Evolutionary conservation across 2,888 invertebrate genomes (phyloP).

Genomic region (Noctua janthina): DNA sequence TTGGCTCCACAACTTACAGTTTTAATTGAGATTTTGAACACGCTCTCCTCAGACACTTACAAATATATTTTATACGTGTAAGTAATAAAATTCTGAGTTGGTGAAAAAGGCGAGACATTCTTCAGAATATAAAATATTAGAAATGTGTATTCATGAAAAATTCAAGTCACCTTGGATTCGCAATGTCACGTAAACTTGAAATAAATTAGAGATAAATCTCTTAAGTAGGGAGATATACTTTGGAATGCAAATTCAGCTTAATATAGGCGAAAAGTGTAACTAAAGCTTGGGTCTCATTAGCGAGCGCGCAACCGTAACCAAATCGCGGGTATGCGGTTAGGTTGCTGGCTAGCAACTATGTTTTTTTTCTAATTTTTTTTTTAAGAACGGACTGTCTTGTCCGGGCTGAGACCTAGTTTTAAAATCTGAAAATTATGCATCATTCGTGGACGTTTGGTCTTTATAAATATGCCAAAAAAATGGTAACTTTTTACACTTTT

Average conservation of each 20-base stretch:
- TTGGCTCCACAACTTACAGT: background rate
- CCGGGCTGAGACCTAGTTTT: conserved; percentile 35
- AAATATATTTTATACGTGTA: background rate
- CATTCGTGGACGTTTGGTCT: background rate
- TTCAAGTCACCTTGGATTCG: conserved; percentile 11
- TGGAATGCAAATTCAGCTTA: conserved; percentile 63
- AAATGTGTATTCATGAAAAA: conserved; percentile 24
- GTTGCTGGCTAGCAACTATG: conserved; percentile 41
- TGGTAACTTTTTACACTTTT: background rate
- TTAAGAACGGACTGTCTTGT: conserved; percentile 11
- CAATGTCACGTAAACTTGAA: conserved; percentile 47
- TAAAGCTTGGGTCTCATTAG: conserved; percentile 58
- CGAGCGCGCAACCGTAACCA: conserved; percentile 52
- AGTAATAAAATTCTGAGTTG: no score
- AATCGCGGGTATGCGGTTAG: conserved; percentile 53
- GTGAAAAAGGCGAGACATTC: background rate
- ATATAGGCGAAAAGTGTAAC: conserved; percentile 49
- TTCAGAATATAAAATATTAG: background rate
- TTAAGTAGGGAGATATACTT: conserved; percentile 62
- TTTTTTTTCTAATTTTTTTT: conserved; percentile 38
- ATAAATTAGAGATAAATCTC: conserved; percentile 66
- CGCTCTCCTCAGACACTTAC: no score
- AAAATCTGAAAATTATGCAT: background rate
- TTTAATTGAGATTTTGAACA: background rate
- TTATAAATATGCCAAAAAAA: background rate